These are phyloP conservation scores for Papilio aristodemus DNA, from an alignment of 1,140 invertebrate genomes.

Conservation along the genomic window DNA sequence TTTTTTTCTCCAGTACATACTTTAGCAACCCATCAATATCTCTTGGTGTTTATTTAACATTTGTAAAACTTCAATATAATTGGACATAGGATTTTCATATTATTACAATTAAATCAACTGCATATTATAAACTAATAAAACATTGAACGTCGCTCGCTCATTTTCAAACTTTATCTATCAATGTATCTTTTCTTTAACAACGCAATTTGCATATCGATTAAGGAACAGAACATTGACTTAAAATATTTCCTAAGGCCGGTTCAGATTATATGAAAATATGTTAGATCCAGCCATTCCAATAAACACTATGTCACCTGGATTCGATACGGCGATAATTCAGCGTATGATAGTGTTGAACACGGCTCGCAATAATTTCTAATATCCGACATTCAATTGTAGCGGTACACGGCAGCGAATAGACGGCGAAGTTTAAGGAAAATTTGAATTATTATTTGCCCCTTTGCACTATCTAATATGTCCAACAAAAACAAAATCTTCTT, in stretches of 20 bases:
- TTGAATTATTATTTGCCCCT: conserved; percentile 24
- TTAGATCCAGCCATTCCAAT: conserved; percentile 25
- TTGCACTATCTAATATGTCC: neutral
- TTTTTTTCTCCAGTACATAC: too few species aligned
- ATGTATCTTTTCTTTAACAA: conserved; percentile 1
- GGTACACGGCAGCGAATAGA: conserved; percentile 6
- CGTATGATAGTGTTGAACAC: conserved; percentile 25
- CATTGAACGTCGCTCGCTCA: neutral
- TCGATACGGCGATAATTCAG: conserved; percentile 32
- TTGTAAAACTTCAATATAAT: neutral
- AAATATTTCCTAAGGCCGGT: conserved; percentile 4
- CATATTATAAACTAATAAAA: neutral
- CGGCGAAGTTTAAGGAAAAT: conserved; percentile 18
- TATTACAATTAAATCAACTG: neutral
- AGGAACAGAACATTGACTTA: conserved; percentile 5
- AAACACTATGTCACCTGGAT: conserved; percentile 32
- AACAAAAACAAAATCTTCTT: neutral
- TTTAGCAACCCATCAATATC: too few species aligned
- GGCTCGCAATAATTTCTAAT: conserved; percentile 21
- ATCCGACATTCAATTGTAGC: conserved; percentile 24
- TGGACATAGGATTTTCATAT: neutral
- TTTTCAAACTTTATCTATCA: neutral
- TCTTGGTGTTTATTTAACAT: neutral
- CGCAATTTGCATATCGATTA: conserved; percentile 10
- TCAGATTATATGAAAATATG: conserved; percentile 24